Evolutionary conservation across 2,113 vertebrate genomes (phyloP).

Genomic region (Clarias magur): DNA sequence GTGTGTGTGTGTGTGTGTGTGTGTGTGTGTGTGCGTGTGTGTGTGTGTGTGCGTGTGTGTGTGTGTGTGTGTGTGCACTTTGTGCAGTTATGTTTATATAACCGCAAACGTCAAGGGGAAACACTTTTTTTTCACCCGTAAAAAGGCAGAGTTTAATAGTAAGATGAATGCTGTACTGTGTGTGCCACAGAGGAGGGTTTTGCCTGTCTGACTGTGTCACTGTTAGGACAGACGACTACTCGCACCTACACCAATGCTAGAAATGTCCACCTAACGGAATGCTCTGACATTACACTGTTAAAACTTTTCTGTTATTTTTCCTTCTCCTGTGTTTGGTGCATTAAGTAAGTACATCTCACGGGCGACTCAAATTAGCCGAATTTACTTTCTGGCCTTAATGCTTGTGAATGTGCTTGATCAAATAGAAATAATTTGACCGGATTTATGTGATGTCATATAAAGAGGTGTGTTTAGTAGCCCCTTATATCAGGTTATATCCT

Average conservation of each 20-base stretch:
- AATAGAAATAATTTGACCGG: not conserved
- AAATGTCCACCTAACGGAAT: not conserved
- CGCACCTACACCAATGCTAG: not conserved
- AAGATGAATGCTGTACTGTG: slow-evolving; percentile 49
- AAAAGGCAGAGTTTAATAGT: slow-evolving; percentile 21
- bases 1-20: slow-evolving; percentile 43
- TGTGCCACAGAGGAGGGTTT: not conserved
- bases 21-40: slow-evolving; percentile 43
- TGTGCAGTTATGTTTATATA: slow-evolving; percentile 66
- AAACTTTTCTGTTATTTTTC: not conserved
- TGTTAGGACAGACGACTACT: not conserved
- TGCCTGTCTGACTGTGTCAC: not conserved
- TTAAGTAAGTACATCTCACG: no score
- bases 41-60: slow-evolving; percentile 47
- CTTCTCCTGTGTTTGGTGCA: not conserved
- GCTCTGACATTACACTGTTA: not conserved
- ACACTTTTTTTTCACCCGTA: slow-evolving; percentile 25
- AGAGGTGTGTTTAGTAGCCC: not conserved
- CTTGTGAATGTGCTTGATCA: not conserved
- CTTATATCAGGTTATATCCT: not conserved
- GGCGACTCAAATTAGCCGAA: not conserved
- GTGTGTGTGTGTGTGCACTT: slow-evolving; percentile 56
- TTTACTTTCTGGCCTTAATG: not conserved
- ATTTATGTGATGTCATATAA: not conserved
- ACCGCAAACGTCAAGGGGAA: slow-evolving; percentile 57